Base-by-base conservation (phyloP, 2,888 invertebrate genomes). In the Catocala nupta region DNA sequence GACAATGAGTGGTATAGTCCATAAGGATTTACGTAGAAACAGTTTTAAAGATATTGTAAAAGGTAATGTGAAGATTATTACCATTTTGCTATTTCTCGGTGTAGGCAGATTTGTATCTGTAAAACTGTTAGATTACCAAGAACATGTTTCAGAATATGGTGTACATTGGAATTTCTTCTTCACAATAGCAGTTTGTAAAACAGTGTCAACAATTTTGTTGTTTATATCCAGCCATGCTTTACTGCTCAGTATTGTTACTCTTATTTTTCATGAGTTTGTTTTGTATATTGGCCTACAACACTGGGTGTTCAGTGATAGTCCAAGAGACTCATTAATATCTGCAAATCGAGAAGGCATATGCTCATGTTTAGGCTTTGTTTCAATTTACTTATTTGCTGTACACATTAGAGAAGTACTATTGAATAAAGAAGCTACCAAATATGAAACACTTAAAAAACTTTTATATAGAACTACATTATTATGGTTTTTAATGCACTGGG, bases 121-220 rank as follows among this genome's bases (percentile, higher is more conserved):
- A 0, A 95, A 95, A 78, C 86, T 95, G 48, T 90, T 97, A 1
- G 96, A 97, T 73, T 99, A 99, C 87, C 97, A 98, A 62, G 97
- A 97, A 80, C 97, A 98, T 87, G 96, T 97, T 0, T 96, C 97
- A 0, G 99, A 99, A 87, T 99, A 99, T 94, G 99, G 99, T 0
- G 95, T 97, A 0, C 99, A 99, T 88, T 99, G 99, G 98, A 99
- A 99, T 90, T 99, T 99, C 87, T 99, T 99, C 89, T 96, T 99
- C 73, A 99, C 99, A 0, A 91, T 99, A 61, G 98, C 98, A 3
- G 90, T 96, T 47, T 96, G 98, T 13, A 98, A 98, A 90, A 85
- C 98, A 0, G 81, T 97, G 16, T 96, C 96, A 45, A 96, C 96
- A 0, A 70, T 96, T 8, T 79, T 97, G 48, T 89, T 97, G 51